phyloP scores from a whole-genome alignment of 2,113 vertebrate species.

The Herpailurus yagouaroundi region DNA sequence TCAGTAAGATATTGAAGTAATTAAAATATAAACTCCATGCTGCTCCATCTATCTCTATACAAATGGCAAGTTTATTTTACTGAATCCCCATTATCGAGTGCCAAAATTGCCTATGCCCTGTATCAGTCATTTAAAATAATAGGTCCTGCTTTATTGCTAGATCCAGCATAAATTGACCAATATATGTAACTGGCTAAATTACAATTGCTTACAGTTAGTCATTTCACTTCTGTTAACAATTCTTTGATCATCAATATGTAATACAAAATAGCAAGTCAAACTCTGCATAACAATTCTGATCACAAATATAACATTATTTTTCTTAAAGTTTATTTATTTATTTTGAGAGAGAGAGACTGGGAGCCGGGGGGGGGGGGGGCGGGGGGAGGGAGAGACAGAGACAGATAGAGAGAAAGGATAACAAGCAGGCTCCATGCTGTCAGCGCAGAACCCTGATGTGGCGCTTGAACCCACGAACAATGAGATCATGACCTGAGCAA shows the following conservation, averaged over 20 bases:
- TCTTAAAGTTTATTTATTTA: no score
- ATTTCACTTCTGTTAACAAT: slow-evolving; percentile 11
- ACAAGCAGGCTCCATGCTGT: no score
- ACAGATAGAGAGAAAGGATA: no score
- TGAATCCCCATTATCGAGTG: slow-evolving; percentile 46
- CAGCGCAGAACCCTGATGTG: no score
- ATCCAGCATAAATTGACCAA: background rate
- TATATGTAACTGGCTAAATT: slow-evolving; percentile 12
- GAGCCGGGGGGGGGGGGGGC: no score
- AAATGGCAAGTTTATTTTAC: slow-evolving; percentile 55
- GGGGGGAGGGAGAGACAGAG: no score
- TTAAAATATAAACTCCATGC: slow-evolving; percentile 53
- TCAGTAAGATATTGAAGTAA: slow-evolving; percentile 43
- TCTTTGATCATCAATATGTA: background rate
- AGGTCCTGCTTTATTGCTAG: slow-evolving; percentile 33
- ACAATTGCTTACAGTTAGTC: background rate
- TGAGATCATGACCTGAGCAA: no score
- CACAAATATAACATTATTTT: slow-evolving; percentile 3
- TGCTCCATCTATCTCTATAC: slow-evolving; percentile 11
- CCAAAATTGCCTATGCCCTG: background rate
- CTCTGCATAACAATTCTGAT: background rate
- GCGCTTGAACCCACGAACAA: no score
- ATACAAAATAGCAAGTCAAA: slow-evolving; percentile 45
- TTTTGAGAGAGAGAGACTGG: no score
- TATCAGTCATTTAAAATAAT: slow-evolving; percentile 11